Evolutionary conservation across 2,888 invertebrate genomes (phyloP), one percentile per base, ranked within the genome.

Genomic region (Temnothorax ravouxi): DNA sequence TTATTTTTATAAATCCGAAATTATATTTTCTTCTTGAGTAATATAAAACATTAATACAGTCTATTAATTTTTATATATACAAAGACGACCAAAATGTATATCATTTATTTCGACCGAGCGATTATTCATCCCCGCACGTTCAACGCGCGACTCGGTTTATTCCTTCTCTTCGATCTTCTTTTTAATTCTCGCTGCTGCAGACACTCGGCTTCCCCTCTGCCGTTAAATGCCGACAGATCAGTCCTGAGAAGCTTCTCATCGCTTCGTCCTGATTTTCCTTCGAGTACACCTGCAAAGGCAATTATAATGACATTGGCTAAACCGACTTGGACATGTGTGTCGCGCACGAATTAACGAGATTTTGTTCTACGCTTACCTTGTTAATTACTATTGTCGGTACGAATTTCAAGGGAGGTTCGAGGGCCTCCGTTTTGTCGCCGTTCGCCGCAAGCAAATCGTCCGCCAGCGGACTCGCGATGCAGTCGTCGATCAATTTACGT

Each of bases 341-440:
- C 44, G 21, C 15, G 15, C 11, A 59, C 11, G 25, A 11, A 56
- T 54, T 54, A 61, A 74, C 3, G 13, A 18, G 5, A 29, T 29
- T 61, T 11, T 50, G 1, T 29, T 29, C 29, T 18, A 21, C 4
- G 6, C 94, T 94, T 86, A 95, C 93, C 59, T 94, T 94, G 75
- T 95, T 95, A 84, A 95, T 93, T 4, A 94, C 89, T 54, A 95
- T 92, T 0, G 95, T 94, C 9, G 96, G 96, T 0, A 96, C 94
- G 84, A 94, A 95, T 13, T 87, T 74, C 25, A 95, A 89, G 4
- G 86, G 83, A 5, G 95, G 93, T 4, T 90, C 47, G 6, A 95
- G 83, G 0, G 90, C 89, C 6, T 91, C 84, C 0, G 95, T 95
- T 86, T 86, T 93, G 59, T 95, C 91, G 2, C 95, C 96, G 64